phyloP scores from a whole-genome alignment of 2,113 vertebrate genomes.

The Alouatta palliata region DNA sequence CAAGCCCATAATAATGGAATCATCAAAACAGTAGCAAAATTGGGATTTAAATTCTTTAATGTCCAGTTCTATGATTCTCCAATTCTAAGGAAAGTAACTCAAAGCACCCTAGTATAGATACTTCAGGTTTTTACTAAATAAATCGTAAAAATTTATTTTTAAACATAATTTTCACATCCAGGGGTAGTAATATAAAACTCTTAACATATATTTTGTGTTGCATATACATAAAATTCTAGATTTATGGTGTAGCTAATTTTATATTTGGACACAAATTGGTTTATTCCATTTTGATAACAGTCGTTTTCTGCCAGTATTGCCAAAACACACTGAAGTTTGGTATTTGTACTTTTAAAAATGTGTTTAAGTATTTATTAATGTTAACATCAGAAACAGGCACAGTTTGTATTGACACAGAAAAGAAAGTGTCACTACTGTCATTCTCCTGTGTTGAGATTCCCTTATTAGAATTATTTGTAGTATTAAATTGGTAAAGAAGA shows the following conservation, averaged over 20 bases:
- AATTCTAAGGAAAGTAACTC: conserved; percentile 11
- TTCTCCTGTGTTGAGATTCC: background rate
- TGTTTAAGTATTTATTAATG: conserved; percentile 29
- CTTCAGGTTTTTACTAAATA: conserved; percentile 2
- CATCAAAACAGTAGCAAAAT: conserved; percentile 49
- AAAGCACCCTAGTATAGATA: conserved; percentile 20
- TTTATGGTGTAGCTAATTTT: conserved; percentile 40
- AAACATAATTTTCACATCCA: background rate
- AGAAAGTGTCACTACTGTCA: background rate
- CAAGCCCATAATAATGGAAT: conserved; percentile 25
- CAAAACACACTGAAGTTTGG: background rate
- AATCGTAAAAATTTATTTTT: background rate
- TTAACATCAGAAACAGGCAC: conserved; percentile 26
- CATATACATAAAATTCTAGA: background rate
- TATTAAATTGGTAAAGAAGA: background rate
- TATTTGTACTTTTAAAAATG: conserved; percentile 24
- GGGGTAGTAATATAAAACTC: background rate
- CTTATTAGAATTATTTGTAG: conserved; percentile 17
- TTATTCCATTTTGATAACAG: background rate
- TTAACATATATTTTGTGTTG: background rate
- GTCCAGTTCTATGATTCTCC: conserved; percentile 37
- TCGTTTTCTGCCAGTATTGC: conserved; percentile 26
- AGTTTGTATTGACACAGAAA: conserved; percentile 19
- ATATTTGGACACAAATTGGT: background rate
- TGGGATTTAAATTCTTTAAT: conserved; percentile 51